Evolutionary conservation across 2,113 vertebrate genomes (phyloP).

Genomic region (Podarcis raffonei): DNA sequence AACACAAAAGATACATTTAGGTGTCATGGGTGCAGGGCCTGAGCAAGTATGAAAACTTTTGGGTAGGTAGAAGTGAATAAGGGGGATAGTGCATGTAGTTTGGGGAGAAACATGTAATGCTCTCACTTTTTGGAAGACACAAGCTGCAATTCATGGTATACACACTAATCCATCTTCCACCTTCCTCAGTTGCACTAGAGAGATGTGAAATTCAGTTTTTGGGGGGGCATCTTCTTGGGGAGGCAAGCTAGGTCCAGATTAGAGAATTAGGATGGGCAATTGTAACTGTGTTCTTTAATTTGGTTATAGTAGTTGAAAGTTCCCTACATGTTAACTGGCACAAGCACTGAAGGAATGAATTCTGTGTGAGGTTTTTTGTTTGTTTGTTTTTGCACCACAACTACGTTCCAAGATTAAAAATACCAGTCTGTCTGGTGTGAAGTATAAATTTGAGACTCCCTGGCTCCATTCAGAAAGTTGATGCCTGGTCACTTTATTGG

Average conservation of each 20-base stretch:
- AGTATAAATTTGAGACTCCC: constrained; percentile 25
- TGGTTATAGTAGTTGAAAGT: constrained; percentile 14
- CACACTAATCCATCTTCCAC: background rate
- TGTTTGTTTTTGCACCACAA: constrained; percentile 25
- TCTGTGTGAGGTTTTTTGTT: background rate
- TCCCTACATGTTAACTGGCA: constrained; percentile 12
- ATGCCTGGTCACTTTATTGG: constrained; percentile 17
- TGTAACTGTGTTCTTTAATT: background rate
- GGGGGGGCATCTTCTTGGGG: background rate
- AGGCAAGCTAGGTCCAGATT: constrained; percentile 21
- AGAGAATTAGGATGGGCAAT: background rate
- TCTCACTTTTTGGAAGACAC: background rate
- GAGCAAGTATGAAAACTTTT: background rate
- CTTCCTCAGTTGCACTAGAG: background rate
- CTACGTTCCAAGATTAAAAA: constrained; percentile 17
- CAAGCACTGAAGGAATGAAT: background rate
- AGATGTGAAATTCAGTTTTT: background rate
- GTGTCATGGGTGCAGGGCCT: background rate
- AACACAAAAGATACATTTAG: background rate
- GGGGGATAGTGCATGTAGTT: too few relatives aligned
- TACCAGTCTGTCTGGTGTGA: background rate
- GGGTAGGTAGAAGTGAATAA: background rate
- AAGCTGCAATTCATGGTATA: background rate
- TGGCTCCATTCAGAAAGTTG: constrained; percentile 36
- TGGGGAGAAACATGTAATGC: background rate